Percentiles rank a stretch among this genome's conserved stretches.
These are phyloP conservation scores for Danaus melanippus DNA, from an alignment of 1,140 invertebrate species.

Conservation along the genomic window DNA sequence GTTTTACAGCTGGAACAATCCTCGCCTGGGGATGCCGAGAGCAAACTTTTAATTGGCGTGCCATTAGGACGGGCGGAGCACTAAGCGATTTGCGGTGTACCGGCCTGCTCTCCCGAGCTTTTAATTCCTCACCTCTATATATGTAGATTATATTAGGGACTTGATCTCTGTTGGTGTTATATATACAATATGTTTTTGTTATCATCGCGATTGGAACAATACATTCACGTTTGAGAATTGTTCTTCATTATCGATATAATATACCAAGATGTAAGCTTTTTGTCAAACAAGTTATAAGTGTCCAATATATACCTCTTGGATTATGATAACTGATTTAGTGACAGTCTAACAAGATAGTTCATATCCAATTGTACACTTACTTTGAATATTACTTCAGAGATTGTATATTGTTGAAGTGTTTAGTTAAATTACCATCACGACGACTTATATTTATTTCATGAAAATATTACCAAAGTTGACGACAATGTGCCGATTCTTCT, in stretches of 20 bases:
- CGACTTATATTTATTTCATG: no score
- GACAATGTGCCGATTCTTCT: conserved; percentile 17
- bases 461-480: conserved; percentile 1
- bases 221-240: no score
- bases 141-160: conserved; percentile 39
- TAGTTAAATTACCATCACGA: no score
- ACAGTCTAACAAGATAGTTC: no score
- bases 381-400: no score
- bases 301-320: no score
- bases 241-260: conserved; percentile 17
- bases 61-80: conserved; percentile 66
- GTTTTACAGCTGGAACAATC: conserved; percentile 65
- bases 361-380: no score
- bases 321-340: no score
- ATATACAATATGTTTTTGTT: no score
- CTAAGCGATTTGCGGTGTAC: conserved; percentile 71
- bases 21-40: conserved; percentile 46
- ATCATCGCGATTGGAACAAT: no score
- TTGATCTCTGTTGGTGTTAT: conserved; percentile 9
- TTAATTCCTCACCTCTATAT: conserved; percentile 64
- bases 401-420: no score
- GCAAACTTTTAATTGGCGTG: conserved; percentile 70
- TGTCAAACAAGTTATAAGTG: not conserved
- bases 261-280: conserved; percentile 2
- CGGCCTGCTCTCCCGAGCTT: conserved; percentile 66